Base-by-base conservation (phyloP, 2,888 invertebrate species). In the Psococerastis gibbosa region DNA sequence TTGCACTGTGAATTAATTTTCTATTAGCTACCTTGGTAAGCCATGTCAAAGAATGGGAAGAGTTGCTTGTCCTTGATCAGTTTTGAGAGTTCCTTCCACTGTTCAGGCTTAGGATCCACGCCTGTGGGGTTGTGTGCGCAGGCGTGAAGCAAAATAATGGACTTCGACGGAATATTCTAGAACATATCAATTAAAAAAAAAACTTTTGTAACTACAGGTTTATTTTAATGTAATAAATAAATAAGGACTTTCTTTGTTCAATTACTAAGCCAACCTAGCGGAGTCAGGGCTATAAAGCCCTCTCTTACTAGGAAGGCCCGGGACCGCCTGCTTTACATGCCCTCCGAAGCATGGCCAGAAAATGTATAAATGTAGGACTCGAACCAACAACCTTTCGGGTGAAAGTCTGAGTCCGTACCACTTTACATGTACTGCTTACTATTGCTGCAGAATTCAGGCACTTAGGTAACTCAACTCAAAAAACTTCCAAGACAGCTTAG, bases 101-200 rank as follows among this genome's bases (percentile, higher is more conserved):
- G 88, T 45, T 83, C 80, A 4, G 70, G 71, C 48, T 66, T 76
- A 2, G 91, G 91, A 64, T 92, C 92, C 2, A 92, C 88, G 13
- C 92, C 92, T 20, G 97, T 98, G 11, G 97, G 97, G 67, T 98
- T 97, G 65, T 97, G 97, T 5, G 97, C 95, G 64, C 95, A 97
- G 1, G 95, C 95, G 60, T 97, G 97, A 32, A 98, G 65, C 46
- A 98, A 64, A 52, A 98, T 78, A 8, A 94, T 73, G 1, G 94
- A 82, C 42, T 76, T 78, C 56, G 84, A 80, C 0, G 95, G 95
- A 35, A 94, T 89, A 72, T 85, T 85, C 87, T 91, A 62, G 6
- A 69, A n/a, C n/a, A 68, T 45, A 45, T 49, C 52, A 52, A 41
- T 35, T 47, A 45, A 42, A 15, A 5, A 35, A 13, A 18, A 32